Evolutionary conservation across 2,113 vertebrate species (phyloP).

Genomic region (Xiphias gladius): DNA sequence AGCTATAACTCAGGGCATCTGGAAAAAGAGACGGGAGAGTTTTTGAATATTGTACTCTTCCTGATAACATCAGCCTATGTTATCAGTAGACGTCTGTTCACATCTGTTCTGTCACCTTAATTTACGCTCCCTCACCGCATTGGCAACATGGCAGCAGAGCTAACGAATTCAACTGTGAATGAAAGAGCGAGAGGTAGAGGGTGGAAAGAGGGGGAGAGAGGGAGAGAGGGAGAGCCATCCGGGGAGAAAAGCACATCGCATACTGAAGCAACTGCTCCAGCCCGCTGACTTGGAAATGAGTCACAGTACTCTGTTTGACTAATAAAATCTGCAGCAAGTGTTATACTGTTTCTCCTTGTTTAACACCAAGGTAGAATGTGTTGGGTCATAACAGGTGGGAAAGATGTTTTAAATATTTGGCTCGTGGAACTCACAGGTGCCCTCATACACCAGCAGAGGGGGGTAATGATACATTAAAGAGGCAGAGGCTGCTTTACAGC

Average conservation of each 20-base stretch:
- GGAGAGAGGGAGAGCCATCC: conserved; percentile 36
- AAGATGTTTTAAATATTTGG: conserved; percentile 70
- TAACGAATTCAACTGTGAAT: conserved; percentile 67
- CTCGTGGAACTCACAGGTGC: conserved; percentile 33
- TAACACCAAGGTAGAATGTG: conserved; percentile 74
- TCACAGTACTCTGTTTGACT: conserved; percentile 62
- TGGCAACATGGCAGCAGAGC: conserved; percentile 62
- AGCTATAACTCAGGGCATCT: conserved; percentile 42
- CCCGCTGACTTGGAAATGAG: conserved; percentile 74
- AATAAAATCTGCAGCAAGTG: conserved; percentile 73
- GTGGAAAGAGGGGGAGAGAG: conserved; percentile 27
- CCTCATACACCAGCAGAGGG: conserved; percentile 73
- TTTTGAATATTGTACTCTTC: conserved; percentile 14
- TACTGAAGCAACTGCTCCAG: conserved; percentile 63
- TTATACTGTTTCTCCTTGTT: conserved; percentile 75
- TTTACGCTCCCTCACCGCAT: conserved; percentile 57
- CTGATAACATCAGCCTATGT: conserved; percentile 54
- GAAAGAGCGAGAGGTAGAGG: conserved; percentile 54
- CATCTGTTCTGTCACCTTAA: conserved; percentile 60
- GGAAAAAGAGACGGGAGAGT: conserved; percentile 6
- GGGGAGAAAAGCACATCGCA: conserved; percentile 56
- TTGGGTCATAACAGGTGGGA: conserved; percentile 75
- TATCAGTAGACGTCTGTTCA: conserved; percentile 59
- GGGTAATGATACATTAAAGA: conserved; percentile 72
- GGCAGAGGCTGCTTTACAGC: conserved; percentile 13